Evolutionary conservation across 2,888 invertebrate genomes (phyloP).

Genomic region (Cacoxenus indagator): DNA sequence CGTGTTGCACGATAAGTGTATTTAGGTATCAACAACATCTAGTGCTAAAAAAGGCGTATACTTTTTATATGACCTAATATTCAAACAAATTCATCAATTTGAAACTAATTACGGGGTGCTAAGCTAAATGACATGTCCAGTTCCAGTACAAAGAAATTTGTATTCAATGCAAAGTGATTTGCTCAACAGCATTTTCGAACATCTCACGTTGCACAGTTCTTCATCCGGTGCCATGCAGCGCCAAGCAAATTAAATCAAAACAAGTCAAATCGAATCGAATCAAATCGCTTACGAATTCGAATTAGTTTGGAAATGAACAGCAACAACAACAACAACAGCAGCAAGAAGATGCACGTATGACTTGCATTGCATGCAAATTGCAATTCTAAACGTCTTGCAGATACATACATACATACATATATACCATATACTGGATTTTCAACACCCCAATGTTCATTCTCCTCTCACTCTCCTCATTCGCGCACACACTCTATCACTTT

Average conservation of each 20-base stretch:
- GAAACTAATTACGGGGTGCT: too few relatives aligned
- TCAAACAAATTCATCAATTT: too few relatives aligned
- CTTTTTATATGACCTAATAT: too few relatives aligned
- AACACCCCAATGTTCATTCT: too few relatives aligned
- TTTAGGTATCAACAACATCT: too few relatives aligned
- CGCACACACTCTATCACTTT: too few relatives aligned
- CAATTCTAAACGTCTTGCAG: not conserved
- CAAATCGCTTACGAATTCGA: not conserved
- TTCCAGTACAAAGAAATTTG: too few relatives aligned
- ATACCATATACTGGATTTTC: not conserved
- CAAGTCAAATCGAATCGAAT: not conserved
- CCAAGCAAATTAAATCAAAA: constrained; percentile 3
- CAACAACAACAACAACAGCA: not conserved
- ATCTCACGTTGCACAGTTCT: constrained; percentile 23
- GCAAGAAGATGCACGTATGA: too few relatives aligned
- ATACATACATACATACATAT: not conserved
- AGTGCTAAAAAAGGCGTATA: too few relatives aligned
- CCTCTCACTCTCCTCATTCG: not conserved
- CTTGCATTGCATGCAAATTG: too few relatives aligned
- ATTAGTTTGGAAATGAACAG: not conserved
- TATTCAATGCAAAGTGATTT: not conserved
- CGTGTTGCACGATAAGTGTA: too few relatives aligned
- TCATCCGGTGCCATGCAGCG: constrained; percentile 31
- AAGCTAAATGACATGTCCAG: too few relatives aligned
- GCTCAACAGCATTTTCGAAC: not conserved